A percentile compares a stretch with the other conserved stretches of the same genome.
These are phyloP conservation scores for Sorex fumeus DNA, from an alignment of 2,113 vertebrate genomes.

Conservation along the genomic window DNA sequence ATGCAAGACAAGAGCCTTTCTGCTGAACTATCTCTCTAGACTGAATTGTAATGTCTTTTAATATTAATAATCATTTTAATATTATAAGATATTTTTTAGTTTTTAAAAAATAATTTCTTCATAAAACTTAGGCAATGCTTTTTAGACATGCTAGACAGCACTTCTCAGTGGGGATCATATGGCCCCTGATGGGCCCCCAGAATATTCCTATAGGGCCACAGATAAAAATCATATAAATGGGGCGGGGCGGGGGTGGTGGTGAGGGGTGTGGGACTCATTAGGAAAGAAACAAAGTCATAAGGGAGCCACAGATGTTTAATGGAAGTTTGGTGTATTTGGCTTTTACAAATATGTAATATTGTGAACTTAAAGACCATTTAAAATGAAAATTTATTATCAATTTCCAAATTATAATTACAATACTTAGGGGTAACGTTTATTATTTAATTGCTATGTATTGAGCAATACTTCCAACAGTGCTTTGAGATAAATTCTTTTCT, in stretches of 20 bases:
- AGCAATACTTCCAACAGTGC: slow-evolving; percentile 15
- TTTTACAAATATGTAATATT: neutral
- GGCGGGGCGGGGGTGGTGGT: no score
- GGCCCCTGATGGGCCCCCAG: no score
- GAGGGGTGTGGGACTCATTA: no score
- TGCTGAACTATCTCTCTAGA: no score
- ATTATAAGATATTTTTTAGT: slow-evolving; percentile 9
- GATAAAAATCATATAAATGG: no score
- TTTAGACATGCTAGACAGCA: slow-evolving; percentile 17
- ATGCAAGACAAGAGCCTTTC: no score
- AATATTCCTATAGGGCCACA: no score
- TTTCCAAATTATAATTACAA: slow-evolving; percentile 36
- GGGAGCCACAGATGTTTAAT: neutral
- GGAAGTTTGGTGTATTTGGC: slow-evolving; percentile 36
- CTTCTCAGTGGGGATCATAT: no score
- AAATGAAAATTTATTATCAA: slow-evolving; percentile 33
- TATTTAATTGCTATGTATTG: neutral
- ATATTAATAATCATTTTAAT: slow-evolving; percentile 37
- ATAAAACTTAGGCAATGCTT: slow-evolving; percentile 34
- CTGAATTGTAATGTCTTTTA: slow-evolving; percentile 38
- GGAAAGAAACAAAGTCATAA: no score
- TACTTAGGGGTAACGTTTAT: slow-evolving; percentile 1
- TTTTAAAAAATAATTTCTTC: slow-evolving; percentile 34
- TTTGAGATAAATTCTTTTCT: slow-evolving; percentile 45
- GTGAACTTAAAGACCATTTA: neutral